These are phyloP conservation scores for Trachelipus rathkii DNA, from an alignment of 1,140 invertebrate genomes.

Conservation along the genomic window DNA sequence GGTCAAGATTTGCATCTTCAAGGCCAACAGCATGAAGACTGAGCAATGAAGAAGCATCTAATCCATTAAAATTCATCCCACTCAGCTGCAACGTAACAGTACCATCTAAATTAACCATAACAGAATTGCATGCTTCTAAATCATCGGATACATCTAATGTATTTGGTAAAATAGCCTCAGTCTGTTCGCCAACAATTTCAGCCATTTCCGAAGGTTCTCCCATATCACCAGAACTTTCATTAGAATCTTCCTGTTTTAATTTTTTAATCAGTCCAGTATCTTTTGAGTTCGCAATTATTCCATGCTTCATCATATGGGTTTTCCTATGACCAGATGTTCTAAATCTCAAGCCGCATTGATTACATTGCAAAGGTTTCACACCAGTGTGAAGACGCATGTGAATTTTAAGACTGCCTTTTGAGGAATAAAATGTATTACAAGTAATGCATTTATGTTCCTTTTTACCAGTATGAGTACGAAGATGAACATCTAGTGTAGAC, in stretches of 20 bases:
- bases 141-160: neutral
- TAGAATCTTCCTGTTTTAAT: neutral
- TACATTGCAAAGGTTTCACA: constrained; percentile 47
- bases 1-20: neutral
- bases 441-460: constrained; percentile 52
- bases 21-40: neutral
- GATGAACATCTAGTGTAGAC: constrained; percentile 54
- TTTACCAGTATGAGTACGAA: constrained; percentile 54
- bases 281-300: neutral
- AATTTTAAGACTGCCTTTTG: constrained; percentile 42
- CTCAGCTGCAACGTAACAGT: neutral
- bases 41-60: neutral
- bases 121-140: neutral
- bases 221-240: neutral
- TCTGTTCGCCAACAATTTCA: neutral
- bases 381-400: constrained; percentile 49
- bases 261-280: neutral
- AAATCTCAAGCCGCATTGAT: constrained; percentile 46
- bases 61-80: neutral
- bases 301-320: constrained; percentile 38
- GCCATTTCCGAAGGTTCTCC: neutral
- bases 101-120: neutral
- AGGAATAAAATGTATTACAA: constrained; percentile 47
- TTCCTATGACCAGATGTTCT: constrained; percentile 43
- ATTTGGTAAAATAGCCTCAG: neutral